phyloP scores from a whole-genome alignment of 2,113 vertebrate genomes.

The Zapus hudsonius region DNA sequence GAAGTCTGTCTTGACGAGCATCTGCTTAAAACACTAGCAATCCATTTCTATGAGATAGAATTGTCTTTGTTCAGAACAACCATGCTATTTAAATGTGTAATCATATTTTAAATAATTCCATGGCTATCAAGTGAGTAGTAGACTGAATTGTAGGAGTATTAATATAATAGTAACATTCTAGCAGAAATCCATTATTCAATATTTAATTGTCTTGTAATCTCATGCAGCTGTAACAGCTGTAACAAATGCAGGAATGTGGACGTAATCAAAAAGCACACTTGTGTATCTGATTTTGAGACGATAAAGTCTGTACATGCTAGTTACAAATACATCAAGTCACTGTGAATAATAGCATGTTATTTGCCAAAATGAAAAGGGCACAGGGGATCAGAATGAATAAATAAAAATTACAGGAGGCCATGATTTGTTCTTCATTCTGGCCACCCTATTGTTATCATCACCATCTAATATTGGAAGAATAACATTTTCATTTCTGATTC shows the following conservation, averaged over 20 bases:
- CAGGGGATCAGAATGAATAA: neutral
- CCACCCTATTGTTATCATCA: neutral
- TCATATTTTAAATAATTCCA: conserved; percentile 10
- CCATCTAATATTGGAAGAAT: neutral
- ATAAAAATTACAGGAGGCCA: neutral
- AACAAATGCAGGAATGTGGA: conserved; percentile 29
- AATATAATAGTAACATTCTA: conserved; percentile 23
- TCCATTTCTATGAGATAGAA: conserved; percentile 25
- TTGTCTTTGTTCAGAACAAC: conserved; percentile 10
- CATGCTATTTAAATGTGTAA: conserved; percentile 29
- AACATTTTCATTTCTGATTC: conserved; percentile 38
- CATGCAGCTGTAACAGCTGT: neutral
- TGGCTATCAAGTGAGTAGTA: neutral
- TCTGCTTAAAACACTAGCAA: conserved; percentile 23
- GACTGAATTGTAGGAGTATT: conserved; percentile 35
- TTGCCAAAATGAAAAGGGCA: conserved; percentile 22
- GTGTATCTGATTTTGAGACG: conserved; percentile 12
- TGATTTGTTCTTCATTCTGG: conserved; percentile 40
- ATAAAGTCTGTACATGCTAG: neutral
- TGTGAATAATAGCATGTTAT: neutral
- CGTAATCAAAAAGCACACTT: conserved; percentile 28
- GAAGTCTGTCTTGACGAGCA: neutral
- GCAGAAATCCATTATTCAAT: conserved; percentile 3
- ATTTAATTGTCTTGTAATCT: conserved; percentile 3
- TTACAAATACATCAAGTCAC: neutral